Conservation (phyloP, 2,113 vertebrate species). For the Polypterus bichir region DNA sequence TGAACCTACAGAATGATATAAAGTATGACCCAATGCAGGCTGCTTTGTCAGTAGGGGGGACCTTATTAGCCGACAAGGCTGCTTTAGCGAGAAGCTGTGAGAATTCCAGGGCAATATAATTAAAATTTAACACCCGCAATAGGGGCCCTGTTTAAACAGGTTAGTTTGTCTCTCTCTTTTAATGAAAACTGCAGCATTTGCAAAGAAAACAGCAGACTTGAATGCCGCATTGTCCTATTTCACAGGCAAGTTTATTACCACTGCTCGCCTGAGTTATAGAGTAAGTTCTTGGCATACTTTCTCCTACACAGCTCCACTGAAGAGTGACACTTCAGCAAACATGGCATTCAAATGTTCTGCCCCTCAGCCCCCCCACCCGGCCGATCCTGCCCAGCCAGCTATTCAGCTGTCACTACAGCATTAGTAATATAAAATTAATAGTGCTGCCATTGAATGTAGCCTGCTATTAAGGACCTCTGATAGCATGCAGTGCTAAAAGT, state of each 20-base stretch:
- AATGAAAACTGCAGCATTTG: conserved; percentile 31
- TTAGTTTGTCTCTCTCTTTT: conserved; percentile 19
- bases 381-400: neutral
- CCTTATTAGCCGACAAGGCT: neutral
- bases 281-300: conserved; percentile 24
- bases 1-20: no score
- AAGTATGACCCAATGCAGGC: no score
- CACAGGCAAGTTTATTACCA: conserved; percentile 19
- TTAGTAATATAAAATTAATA: conserved; percentile 13
- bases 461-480: conserved; percentile 1
- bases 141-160: conserved; percentile 30
- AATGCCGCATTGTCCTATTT: conserved; percentile 23
- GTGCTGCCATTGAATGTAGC: conserved; percentile 16
- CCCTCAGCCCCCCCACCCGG: neutral
- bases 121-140: conserved; percentile 36
- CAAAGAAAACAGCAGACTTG: conserved; percentile 25
- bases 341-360: conserved; percentile 15
- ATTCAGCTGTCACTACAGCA: conserved; percentile 8
- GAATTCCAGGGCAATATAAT: conserved; percentile 32
- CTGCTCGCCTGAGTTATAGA: conserved; percentile 20
- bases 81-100: conserved; percentile 32
- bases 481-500: conserved; percentile 21
- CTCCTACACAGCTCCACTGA: conserved; percentile 14
- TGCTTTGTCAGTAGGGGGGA: no score
- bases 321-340: conserved; percentile 18